Evolutionary conservation across 2,888 invertebrate species (phyloP).

Genomic region (Atrina japonica): DNA sequence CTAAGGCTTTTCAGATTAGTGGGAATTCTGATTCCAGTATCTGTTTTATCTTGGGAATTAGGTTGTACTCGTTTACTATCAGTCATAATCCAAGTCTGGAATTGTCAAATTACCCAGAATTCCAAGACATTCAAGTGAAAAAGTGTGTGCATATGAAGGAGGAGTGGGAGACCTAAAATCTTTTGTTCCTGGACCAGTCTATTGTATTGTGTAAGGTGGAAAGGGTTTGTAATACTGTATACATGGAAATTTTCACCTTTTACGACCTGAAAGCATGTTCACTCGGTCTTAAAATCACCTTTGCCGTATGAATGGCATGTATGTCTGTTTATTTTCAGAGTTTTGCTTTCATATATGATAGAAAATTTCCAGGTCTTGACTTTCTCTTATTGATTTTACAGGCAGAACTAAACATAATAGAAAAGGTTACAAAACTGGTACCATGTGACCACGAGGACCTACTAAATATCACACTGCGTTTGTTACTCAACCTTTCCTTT

Average conservation of each 20-base stretch:
- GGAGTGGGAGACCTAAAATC: too few relatives aligned
- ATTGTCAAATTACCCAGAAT: conserved; percentile 94
- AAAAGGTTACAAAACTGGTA: conserved; percentile 90
- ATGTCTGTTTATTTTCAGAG: too few relatives aligned
- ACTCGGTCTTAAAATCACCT: too few relatives aligned
- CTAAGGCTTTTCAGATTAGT: too few relatives aligned
- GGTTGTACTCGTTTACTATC: conserved; percentile 92
- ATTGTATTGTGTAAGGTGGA: too few relatives aligned
- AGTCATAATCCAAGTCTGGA: conserved; percentile 93
- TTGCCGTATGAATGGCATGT: too few relatives aligned
- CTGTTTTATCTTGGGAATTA: conserved; percentile 92
- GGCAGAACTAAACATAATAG: conserved; percentile 75
- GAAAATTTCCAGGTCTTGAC: not conserved
- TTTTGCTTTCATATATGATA: too few relatives aligned
- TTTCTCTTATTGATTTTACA: conserved; percentile 43
- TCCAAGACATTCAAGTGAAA: conserved; percentile 95
- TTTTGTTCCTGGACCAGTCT: too few relatives aligned
- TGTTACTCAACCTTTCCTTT: conserved; percentile 97
- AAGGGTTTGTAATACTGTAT: too few relatives aligned
- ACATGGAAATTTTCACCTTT: too few relatives aligned
- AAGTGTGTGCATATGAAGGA: too few relatives aligned
- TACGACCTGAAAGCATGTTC: too few relatives aligned
- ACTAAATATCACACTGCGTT: conserved; percentile 90
- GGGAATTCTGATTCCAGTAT: conserved; percentile 89
- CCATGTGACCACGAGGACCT: conserved; percentile 86